Evolutionary conservation across 35 echinoderm and acorn worm genomes (phyloP), one percentile per base, ranked within the genome.

Genomic region (Ptychodera flava): DNA sequence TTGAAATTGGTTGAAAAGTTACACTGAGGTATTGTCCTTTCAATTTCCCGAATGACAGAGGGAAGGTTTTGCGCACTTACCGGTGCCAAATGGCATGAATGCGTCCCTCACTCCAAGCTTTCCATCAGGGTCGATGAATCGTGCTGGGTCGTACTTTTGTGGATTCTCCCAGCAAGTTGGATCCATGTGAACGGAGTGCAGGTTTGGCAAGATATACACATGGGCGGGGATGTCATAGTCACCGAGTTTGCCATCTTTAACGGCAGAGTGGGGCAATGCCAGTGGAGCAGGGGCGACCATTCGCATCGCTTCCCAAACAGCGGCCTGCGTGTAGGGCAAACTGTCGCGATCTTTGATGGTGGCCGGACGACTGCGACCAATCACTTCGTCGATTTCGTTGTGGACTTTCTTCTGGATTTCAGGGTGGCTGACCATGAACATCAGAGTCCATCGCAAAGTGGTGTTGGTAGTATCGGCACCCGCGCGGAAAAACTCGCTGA

Each of bases 391-490:
- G 35, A 88, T 88, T 34, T 88, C 87, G 16, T 82, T 36, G 2
- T 77, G 78, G 32, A 93, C 87, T 79, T 83, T 35, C 28, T 29
- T 76, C 78, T 93, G 92, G 33, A 87, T 77, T 2, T 90, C 79
- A 35, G 83, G 92, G 80, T 93, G 79, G 16, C 37, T 81, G 78
- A 90, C 79, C 83, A 90, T 35, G 28, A 86, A 78, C 29, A 93
- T 32, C 12, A 87, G 37, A 32, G 84, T 84, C 92, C 92, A 93
- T 12, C 64, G 88, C 35, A 93, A 77, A 1, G 84, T 93, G 35
- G 92, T 84, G 2, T 88, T 38, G 16, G 79, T 31, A 0, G 92
- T 93, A 31, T 93, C 92, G 29, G 92, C 89, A 1, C 92, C 92
- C 0, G 80, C 92, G 10, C 85, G 29, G 84, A 91, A 93, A 1